These are phyloP conservation scores for Brachypteracias leptosomus DNA, from an alignment of 2,113 vertebrate genomes.

Conservation along the genomic window DNA sequence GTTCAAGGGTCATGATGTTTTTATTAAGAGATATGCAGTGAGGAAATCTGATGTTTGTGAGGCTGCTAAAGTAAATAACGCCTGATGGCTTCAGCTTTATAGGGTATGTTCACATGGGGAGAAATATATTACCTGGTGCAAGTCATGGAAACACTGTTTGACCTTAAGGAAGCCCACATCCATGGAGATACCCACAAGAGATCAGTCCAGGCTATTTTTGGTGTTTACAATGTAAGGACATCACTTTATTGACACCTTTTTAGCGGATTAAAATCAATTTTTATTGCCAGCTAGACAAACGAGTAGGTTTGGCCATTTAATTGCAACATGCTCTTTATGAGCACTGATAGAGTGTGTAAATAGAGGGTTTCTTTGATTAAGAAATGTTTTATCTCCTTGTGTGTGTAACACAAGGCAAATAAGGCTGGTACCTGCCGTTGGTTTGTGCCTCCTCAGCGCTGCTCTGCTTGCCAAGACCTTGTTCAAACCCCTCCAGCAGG, in stretches of 20 bases:
- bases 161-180: too few relatives aligned
- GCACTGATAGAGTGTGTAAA: not conserved
- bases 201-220: not conserved
- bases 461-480: not conserved
- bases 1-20: too few relatives aligned
- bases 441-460: not conserved
- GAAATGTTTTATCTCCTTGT: not conserved
- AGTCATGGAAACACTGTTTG: too few relatives aligned
- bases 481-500: rapidly evolving
- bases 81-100: too few relatives aligned
- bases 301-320: rapidly evolving
- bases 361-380: not conserved
- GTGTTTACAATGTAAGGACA: not conserved
- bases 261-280: not conserved
- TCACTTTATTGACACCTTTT: not conserved
- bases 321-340: not conserved
- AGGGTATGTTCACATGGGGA: too few relatives aligned
- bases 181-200: not conserved
- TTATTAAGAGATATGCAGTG: too few relatives aligned
- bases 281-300: not conserved
- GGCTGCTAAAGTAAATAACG: too few relatives aligned
- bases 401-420: not conserved
- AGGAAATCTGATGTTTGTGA: too few relatives aligned
- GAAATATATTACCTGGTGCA: too few relatives aligned
- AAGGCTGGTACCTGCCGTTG: not conserved